Evolutionary conservation across 2,797 vertebrate genomes (phyloP), one percentile per base, ranked within the genome.

Genomic region (Pipistrellus pygmaeus): DNA sequence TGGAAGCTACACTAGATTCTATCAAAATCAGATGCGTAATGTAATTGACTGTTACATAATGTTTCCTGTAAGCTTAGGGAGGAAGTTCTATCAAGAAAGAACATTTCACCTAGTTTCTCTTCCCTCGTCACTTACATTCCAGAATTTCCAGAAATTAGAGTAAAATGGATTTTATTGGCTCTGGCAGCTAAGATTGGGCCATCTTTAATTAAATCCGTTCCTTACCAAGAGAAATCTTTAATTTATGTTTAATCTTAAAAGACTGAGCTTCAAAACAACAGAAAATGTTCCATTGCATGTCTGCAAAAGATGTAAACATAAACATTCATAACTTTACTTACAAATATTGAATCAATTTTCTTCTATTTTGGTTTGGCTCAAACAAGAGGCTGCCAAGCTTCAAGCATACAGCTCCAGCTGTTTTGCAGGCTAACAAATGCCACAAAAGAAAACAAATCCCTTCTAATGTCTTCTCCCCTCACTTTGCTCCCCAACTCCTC

Each of bases 271-370:
- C 72, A 87, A 93, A 87, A 51, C 87, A 80, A 95, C 72, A 96
- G 69, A 94, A 94, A 91, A 95, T 80, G 30, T 95, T 90, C 78
- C 89, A 71, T 0, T 76, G 68, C 87, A 44, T 48, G 68, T 92
- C 88, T 94, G 69, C 77, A 95, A 95, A 94, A 85, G 66, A 95
- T 46, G 44, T 75, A 96, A 96, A 95, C 64, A 85, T 87, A 95
- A 95, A 95, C 92, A 93, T 78, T 89, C 90, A 82, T 81, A 94
- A 94, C 90, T 95, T 92, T 75, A 69, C 96, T 92, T 86, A 91
- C 68, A 96, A 96, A 96, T 91, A 93, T 82, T 96, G 92, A 94
- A 89, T 84, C 80, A 55, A 87, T 96, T 95, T 94, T 81, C 90
- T 73, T 82, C 80, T 92, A 2, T 75, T 97, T 93, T 94, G 90